Conservation (phyloP, 2,888 invertebrate species). For the Hypomecis punctinalis region DNA sequence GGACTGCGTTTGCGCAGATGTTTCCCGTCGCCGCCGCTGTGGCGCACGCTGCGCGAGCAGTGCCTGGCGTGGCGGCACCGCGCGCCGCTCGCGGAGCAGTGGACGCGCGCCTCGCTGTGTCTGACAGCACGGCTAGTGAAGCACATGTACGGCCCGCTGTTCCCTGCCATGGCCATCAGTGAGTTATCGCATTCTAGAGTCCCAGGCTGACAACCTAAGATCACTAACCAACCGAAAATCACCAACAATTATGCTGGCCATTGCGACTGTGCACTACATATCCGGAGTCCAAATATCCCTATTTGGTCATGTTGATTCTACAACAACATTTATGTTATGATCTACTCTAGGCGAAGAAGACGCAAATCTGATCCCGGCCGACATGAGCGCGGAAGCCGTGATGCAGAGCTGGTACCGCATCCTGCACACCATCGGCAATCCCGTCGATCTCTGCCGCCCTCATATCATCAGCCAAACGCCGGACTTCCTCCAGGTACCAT, state of each 20-base stretch:
- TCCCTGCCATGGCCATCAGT: constrained; percentile 91
- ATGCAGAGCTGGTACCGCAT: constrained; percentile 98
- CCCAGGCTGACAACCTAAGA: too few species aligned
- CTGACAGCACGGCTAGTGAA: constrained; percentile 93
- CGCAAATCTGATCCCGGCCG: constrained; percentile 90
- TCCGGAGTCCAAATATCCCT: too few species aligned
- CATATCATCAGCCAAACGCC: constrained; percentile 89
- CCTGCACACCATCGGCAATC: constrained; percentile 97
- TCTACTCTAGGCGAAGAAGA: constrained; percentile 92
- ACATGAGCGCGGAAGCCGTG: constrained; percentile 95
- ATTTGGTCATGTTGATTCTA: too few species aligned
- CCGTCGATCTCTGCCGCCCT: constrained; percentile 95
- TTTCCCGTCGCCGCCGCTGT: constrained; percentile 97
- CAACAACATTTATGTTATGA: neutral
- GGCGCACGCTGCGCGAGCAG: constrained; percentile 97
- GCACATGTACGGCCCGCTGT: constrained; percentile 95
- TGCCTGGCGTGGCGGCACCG: constrained; percentile 98
- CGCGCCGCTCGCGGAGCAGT: constrained; percentile 95
- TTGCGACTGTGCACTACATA: neutral
- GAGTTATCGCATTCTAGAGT: too few species aligned
- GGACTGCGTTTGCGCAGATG: constrained; percentile 73
- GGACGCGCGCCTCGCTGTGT: constrained; percentile 96
- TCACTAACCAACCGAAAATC: too few species aligned
- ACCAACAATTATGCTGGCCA: neutral
- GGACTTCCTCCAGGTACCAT: constrained; percentile 82